phyloP scores from a whole-genome alignment of 1,140 invertebrate species.

The Ceratosolen solmsi region DNA sequence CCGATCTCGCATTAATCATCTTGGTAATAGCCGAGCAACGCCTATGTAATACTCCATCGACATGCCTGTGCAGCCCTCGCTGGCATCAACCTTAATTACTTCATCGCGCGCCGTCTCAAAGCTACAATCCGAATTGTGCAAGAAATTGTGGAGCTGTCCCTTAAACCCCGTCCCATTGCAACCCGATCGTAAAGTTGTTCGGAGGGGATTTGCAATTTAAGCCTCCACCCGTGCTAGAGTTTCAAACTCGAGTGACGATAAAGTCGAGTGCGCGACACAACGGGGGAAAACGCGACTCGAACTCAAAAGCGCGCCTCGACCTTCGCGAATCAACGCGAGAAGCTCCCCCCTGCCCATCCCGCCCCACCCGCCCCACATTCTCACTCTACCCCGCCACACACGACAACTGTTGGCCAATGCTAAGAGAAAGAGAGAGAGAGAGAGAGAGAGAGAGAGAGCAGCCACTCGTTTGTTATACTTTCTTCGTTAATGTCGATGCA shows the following conservation, averaged over 20 bases:
- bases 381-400: too few species aligned
- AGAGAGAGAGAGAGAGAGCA: too few species aligned
- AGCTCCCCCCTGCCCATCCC: too few species aligned
- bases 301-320: not conserved
- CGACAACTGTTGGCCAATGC: too few species aligned
- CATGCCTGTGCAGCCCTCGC: not conserved
- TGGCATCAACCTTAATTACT: not conserved
- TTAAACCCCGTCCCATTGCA: not conserved
- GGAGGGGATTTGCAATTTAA: slow-evolving; percentile 46
- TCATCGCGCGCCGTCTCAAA: not conserved
- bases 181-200: slow-evolving; percentile 35
- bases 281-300: not conserved
- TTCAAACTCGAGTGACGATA: slow-evolving; percentile 47
- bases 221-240: slow-evolving; percentile 31
- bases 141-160: not conserved
- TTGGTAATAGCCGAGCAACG: not conserved
- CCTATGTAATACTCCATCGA: not conserved
- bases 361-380: too few species aligned
- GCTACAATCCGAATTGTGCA: not conserved
- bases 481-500: too few species aligned
- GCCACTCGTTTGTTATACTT: too few species aligned
- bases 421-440: too few species aligned
- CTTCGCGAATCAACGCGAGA: slow-evolving; percentile 1
- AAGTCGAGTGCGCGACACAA: slow-evolving; percentile 24
- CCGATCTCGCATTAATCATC: not conserved